A percentile compares a stretch with the other conserved stretches of the same genome.
phyloP scores from a whole-genome alignment of 2,797 vertebrate genomes.

The Argya squamiceps region DNA sequence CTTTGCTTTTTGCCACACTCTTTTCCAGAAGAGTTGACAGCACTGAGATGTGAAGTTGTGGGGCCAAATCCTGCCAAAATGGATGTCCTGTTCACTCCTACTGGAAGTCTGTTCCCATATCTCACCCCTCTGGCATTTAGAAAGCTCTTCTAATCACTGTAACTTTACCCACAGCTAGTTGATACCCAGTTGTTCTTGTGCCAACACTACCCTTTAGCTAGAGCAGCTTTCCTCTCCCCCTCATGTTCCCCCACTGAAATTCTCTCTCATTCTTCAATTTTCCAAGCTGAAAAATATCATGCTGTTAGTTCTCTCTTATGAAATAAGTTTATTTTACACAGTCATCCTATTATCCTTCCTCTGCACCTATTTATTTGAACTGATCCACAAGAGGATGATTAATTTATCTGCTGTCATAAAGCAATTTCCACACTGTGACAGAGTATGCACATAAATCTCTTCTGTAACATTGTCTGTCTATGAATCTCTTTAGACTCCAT shows the following conservation, averaged over 20 bases:
- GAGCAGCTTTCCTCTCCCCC: slow-evolving; percentile 10
- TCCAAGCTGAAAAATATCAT: background rate
- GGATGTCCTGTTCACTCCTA: background rate
- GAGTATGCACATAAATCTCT: background rate
- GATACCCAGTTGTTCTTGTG: background rate
- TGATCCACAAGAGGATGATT: slow-evolving; percentile 7
- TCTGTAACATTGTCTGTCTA: background rate
- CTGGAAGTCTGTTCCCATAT: background rate
- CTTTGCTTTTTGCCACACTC: background rate
- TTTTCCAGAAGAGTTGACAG: background rate
- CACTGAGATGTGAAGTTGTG: background rate
- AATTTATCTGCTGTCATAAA: background rate
- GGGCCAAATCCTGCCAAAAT: background rate
- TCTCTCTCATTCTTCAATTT: background rate
- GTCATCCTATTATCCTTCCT: slow-evolving; percentile 23
- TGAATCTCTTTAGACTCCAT: background rate
- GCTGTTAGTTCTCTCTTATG: background rate
- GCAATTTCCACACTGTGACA: background rate
- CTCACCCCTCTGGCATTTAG: background rate
- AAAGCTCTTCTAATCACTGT: background rate
- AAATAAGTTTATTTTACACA: slow-evolving; percentile 6
- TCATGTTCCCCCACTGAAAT: background rate
- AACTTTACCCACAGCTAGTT: background rate
- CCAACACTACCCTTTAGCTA: background rate
- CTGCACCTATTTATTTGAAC: slow-evolving; percentile 32